Percentiles rank a stretch among this genome's conserved stretches.
Conservation (phyloP, 2,113 vertebrate species). For the Dunckerocampus dactyliophorus region DNA sequence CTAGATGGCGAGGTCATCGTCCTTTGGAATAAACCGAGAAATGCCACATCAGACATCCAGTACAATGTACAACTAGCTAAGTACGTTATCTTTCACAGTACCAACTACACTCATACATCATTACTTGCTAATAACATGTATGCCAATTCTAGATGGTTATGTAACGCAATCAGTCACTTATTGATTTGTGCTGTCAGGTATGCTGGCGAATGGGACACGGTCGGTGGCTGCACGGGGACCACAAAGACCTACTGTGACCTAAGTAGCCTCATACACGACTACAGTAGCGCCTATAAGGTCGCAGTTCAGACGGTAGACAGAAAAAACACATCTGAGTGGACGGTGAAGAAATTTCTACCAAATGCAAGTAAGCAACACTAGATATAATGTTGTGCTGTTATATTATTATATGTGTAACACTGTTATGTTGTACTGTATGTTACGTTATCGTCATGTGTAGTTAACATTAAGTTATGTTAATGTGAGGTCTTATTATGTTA, state of each 20-base stretch:
- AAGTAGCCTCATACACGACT: conserved; percentile 22
- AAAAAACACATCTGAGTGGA: conserved; percentile 1
- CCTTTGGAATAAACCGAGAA: conserved; percentile 47
- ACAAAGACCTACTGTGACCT: conserved; percentile 36
- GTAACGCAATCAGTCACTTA: not conserved
- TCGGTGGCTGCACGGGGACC: conserved; percentile 42
- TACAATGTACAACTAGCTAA: conserved; percentile 60
- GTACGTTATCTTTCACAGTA: conserved; percentile 48
- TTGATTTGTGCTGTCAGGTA: conserved; percentile 35
- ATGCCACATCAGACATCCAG: not conserved
- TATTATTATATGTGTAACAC: not conserved
- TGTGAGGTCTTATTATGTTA: not conserved
- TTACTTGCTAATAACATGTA: not conserved
- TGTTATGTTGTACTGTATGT: not conserved
- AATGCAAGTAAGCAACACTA: conserved; percentile 41
- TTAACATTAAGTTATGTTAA: not conserved
- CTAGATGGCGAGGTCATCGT: conserved; percentile 58
- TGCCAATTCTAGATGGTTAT: not conserved
- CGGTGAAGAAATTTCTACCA: not conserved
- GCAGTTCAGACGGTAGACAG: conserved; percentile 47
- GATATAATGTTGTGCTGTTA: not conserved
- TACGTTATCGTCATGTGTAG: not conserved
- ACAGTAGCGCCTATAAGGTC: not conserved
- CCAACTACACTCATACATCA: not conserved
- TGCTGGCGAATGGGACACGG: fast-evolving